These are phyloP conservation scores for Mechanitis mazaeus DNA, from an alignment of 2,888 invertebrate genomes.

Conservation along the genomic window DNA sequence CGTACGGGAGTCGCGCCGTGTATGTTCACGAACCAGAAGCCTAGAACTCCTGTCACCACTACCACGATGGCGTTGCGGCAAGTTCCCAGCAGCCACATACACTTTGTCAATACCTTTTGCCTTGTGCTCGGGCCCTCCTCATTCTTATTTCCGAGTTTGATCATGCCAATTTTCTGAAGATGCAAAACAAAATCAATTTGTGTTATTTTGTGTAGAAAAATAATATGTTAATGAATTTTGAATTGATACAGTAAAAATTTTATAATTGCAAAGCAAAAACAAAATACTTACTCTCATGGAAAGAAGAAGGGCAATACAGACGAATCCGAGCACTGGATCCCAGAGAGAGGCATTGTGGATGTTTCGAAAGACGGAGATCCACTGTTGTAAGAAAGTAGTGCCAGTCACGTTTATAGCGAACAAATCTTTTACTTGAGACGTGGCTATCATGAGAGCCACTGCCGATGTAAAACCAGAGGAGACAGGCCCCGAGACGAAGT, in stretches of 20 bases:
- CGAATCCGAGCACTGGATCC: conserved; percentile 85
- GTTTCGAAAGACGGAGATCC: conserved; percentile 82
- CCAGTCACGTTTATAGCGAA: conserved; percentile 84
- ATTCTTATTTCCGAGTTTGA: conserved; percentile 77
- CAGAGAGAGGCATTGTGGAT: conserved; percentile 80
- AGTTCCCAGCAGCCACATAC: conserved; percentile 85
- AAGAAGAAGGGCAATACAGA: conserved; percentile 85
- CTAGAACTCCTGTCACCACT: conserved; percentile 83
- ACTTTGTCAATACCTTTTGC: conserved; percentile 79
- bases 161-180: conserved; percentile 78
- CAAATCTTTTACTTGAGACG: conserved; percentile 91
- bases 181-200: conserved; percentile 11
- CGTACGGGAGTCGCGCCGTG: conserved; percentile 78
- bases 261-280: not conserved
- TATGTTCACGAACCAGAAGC: conserved; percentile 76
- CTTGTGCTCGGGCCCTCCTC: conserved; percentile 71
- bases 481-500: conserved; percentile 93
- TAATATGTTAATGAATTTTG: too few relatives aligned
- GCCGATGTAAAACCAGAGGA: conserved; percentile 94
- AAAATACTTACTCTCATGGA: conserved; percentile 81
- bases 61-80: conserved; percentile 91
- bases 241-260: not conserved
- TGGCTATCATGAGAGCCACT: conserved; percentile 90
- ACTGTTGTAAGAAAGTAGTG: conserved; percentile 86
- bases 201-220: too few relatives aligned